Evolutionary conservation across 2,113 vertebrate species (phyloP).

Genomic region (Phrynocephalus versicolor): DNA sequence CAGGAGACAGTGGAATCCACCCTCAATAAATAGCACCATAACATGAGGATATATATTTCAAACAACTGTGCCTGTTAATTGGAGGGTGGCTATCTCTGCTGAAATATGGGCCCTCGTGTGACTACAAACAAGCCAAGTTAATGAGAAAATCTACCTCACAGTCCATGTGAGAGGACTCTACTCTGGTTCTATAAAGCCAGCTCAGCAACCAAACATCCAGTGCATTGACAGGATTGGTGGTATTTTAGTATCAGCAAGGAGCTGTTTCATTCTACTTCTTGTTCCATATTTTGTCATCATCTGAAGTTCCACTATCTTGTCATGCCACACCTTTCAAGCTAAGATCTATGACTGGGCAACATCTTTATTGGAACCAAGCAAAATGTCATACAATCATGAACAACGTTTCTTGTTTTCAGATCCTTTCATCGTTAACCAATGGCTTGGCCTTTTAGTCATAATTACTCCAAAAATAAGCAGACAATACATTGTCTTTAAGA

Average conservation of each 20-base stretch:
- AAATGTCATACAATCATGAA: not conserved
- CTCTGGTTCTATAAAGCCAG: too few species aligned
- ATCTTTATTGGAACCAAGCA: not conserved
- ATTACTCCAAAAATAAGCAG: too few species aligned
- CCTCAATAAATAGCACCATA: not conserved
- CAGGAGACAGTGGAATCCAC: not conserved
- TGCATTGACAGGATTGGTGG: not conserved
- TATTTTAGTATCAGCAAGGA: not conserved
- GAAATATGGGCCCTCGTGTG: not conserved
- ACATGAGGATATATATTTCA: not conserved
- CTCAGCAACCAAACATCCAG: not conserved
- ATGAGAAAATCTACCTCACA: not conserved
- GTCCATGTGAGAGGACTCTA: not conserved
- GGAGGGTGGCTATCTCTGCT: not conserved
- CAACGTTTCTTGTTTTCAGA: not conserved
- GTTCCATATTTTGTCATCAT: not conserved
- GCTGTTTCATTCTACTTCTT: not conserved
- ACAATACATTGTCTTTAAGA: too few species aligned
- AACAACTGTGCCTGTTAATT: not conserved
- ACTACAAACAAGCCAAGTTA: not conserved
- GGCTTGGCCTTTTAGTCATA: too few species aligned
- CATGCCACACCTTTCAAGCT: not conserved
- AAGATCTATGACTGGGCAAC: not conserved
- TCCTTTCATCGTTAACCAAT: not conserved
- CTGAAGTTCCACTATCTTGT: not conserved